A percentile compares a stretch with the other conserved stretches of the same genome.
These are phyloP conservation scores for Bellardia pandia DNA, from an alignment of 2,888 invertebrate species.

Conservation along the genomic window DNA sequence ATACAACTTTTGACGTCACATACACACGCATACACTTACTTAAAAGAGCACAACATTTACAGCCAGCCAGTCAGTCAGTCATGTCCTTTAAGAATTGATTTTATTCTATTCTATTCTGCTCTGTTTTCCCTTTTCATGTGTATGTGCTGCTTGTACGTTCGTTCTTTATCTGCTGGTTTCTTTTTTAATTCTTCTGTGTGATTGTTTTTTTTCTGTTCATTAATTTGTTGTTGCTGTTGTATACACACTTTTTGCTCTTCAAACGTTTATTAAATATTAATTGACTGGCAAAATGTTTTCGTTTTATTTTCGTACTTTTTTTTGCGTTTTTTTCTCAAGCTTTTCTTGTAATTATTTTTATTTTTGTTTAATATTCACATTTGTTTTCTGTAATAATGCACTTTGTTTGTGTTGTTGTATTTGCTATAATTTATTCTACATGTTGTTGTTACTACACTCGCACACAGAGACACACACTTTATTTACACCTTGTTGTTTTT, in stretches of 20 bases:
- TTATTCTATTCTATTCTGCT: slow-evolving; percentile 43
- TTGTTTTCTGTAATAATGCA: slow-evolving; percentile 41
- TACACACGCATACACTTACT: slow-evolving; percentile 47
- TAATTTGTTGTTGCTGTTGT: slow-evolving; percentile 18
- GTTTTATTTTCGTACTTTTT: not conserved
- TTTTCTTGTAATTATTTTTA: slow-evolving; percentile 35
- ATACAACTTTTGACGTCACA: slow-evolving; percentile 75
- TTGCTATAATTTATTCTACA: slow-evolving; percentile 30
- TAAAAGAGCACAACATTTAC: slow-evolving; percentile 11
- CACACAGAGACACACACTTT: slow-evolving; percentile 15
- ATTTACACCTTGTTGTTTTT: slow-evolving; percentile 61
- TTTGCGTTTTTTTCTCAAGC: not conserved
- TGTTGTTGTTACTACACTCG: slow-evolving; percentile 14
- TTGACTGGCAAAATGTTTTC: slow-evolving; percentile 39
- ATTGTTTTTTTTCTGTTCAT: not conserved
- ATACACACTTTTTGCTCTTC: not conserved
- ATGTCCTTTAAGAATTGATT: slow-evolving; percentile 69
- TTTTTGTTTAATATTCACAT: slow-evolving; percentile 33
- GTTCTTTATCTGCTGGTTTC: not conserved
- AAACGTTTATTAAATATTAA: slow-evolving; percentile 31
- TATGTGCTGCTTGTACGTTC: not conserved
- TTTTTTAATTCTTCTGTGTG: not conserved
- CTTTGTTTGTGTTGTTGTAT: not conserved
- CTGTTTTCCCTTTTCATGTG: slow-evolving; percentile 6
- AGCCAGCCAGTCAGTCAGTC: slow-evolving; percentile 58